Percentiles rank a stretch among this genome's conserved stretches.
phyloP scores from a whole-genome alignment of 1,140 invertebrate genomes.

The Oedothorax gibbosus region DNA sequence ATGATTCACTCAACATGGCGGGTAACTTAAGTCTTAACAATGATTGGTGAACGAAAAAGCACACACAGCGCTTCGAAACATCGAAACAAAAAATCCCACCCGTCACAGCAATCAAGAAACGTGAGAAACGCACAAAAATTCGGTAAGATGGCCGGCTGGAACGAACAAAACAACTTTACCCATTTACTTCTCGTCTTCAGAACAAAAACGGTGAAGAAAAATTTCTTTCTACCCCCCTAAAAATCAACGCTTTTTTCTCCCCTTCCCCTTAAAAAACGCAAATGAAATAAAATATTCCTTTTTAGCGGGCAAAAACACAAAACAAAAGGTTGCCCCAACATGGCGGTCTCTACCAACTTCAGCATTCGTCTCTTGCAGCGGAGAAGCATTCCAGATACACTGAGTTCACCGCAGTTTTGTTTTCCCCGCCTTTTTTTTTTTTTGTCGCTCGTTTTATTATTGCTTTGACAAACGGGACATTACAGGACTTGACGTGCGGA shows the following conservation, averaged over 20 bases:
- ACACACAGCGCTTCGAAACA: no score
- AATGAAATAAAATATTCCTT: conserved; percentile 60
- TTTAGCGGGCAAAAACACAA: conserved; percentile 5
- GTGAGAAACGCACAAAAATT: conserved; percentile 42
- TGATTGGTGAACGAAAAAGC: no score
- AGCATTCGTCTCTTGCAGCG: not conserved
- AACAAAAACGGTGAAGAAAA: not conserved
- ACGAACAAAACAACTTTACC: conserved; percentile 1
- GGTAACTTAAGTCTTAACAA: no score
- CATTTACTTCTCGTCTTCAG: not conserved
- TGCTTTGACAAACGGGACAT: conserved; percentile 50
- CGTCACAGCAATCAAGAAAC: conserved; percentile 39
- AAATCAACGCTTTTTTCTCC: no score
- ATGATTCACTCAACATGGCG: no score
- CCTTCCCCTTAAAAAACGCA: not conserved
- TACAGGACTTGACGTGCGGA: conserved; percentile 49
- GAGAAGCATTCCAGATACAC: not conserved
- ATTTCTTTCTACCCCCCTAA: no score
- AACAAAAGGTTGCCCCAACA: conserved; percentile 15
- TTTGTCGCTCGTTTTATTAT: conserved; percentile 45
- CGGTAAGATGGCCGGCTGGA: conserved; percentile 20
- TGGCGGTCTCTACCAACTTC: conserved; percentile 18
- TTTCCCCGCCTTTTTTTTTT: not conserved
- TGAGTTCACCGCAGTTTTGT: conserved; percentile 4
- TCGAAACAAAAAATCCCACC: not conserved